Base-by-base conservation (phyloP, 2,888 invertebrate species). In the Andrena fulva region DNA sequence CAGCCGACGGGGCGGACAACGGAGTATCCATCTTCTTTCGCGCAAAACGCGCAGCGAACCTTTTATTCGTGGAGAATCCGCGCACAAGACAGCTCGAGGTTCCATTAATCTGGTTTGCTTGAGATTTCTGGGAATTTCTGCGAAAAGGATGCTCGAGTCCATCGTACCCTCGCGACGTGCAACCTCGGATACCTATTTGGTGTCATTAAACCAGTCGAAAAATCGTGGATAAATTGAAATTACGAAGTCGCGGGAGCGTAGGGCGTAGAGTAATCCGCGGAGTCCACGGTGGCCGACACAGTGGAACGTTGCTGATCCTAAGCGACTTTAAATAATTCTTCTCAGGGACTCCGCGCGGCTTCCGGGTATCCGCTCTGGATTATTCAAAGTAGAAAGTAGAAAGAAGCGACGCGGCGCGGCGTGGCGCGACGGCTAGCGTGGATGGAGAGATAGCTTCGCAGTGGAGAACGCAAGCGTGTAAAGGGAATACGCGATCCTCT, bases 241-340 rank as follows among this genome's bases (percentile, higher is more conserved):
- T 82, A 76, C 75, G 48, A 68, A 64, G 59, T 70, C 60, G 63
- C 52, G 24, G 64, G 64, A 35, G 20, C 52, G 52, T 24, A 48
- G 8, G 33, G 29, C 60, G 59, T 27, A 6, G 8, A 54, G 35
- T 16, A 56, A 56, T 56, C 24, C 31, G 48, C 56, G 24, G 4
- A 10, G 31, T 31, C 72, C 68, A 29, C 35, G 35, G 35, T 70
- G 63, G 67, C 54, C 8, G 67, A 60, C 68, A 56, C 52, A 59
- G 78, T 74, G 69, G 63, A 68, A 64, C 59, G 73, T 48, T 52
- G 76, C 20, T 62, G 77, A 79, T 77, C 71, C 82, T 75, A 70
- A 78, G 84, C 79, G 82, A 82, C 77, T 82, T 84, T 74, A 77
- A 84, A 84, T 84, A 84, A 84, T 84, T 84, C 84, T 84, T 75